A percentile compares a stretch with the other conserved stretches of the same genome.
phyloP scores from a whole-genome alignment of 2,113 vertebrate species.

The Xenopus laevis region DNA sequence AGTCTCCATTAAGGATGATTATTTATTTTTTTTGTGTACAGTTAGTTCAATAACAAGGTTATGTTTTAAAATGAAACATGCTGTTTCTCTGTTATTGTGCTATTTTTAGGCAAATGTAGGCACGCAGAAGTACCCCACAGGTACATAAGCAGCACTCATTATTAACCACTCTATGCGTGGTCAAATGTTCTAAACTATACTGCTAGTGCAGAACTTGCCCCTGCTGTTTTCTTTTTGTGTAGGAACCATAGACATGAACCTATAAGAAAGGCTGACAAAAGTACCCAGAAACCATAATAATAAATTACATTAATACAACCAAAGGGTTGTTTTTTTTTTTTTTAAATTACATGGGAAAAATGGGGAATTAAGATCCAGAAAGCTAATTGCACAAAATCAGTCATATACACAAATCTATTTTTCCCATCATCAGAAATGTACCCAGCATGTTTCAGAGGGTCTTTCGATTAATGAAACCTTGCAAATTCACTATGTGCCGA shows the following conservation, averaged over 20 bases:
- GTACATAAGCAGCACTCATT: slow-evolving; percentile 32
- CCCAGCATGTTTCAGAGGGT: background rate
- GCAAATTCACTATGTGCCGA: no score
- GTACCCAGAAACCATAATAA: slow-evolving; percentile 24
- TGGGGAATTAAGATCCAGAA: background rate
- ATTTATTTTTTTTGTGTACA: slow-evolving; percentile 18
- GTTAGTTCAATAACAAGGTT: slow-evolving; percentile 39
- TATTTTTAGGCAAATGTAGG: slow-evolving; percentile 39
- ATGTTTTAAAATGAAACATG: slow-evolving; percentile 35
- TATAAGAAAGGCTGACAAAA: slow-evolving; percentile 27
- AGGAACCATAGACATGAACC: slow-evolving; percentile 13
- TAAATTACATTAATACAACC: slow-evolving; percentile 9
- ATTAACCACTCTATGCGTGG: slow-evolving; percentile 33
- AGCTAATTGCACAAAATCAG: slow-evolving; percentile 34
- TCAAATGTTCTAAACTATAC: slow-evolving; percentile 28
- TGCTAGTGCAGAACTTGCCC: slow-evolving; percentile 18
- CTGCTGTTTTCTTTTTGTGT: slow-evolving; percentile 24
- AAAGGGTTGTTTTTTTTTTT: slow-evolving; percentile 3
- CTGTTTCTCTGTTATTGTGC: slow-evolving; percentile 26
- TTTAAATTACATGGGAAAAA: slow-evolving; percentile 7
- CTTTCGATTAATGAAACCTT: slow-evolving; percentile 3
- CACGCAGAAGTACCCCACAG: slow-evolving; percentile 28
- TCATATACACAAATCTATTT: slow-evolving; percentile 1
- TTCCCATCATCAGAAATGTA: slow-evolving; percentile 25
- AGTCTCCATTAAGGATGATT: no score